A percentile compares a stretch with the other conserved stretches of the same genome.
Evolutionary conservation across 2,797 vertebrate species (phyloP).

Genomic region (Cirrhinus molitorella): DNA sequence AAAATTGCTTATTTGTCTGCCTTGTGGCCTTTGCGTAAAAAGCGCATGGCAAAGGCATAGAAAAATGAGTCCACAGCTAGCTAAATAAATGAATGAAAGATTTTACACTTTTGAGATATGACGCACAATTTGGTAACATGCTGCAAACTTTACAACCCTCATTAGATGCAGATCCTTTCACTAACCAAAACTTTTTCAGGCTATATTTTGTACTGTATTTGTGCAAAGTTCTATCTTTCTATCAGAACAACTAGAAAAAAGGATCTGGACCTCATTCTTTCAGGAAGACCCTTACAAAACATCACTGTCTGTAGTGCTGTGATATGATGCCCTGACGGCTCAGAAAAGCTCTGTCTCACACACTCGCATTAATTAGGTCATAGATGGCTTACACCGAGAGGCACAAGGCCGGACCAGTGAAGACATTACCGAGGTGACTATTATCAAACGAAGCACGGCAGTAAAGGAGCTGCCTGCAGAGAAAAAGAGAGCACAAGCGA

Average conservation of each 20-base stretch:
- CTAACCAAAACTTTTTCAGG: neutral
- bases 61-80: too few species aligned
- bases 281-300: conserved; percentile 14
- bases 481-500: neutral
- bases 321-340: conserved; percentile 13
- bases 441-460: conserved; percentile 70
- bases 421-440: conserved; percentile 36
- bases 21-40: too few species aligned
- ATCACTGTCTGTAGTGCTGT: conserved; percentile 24
- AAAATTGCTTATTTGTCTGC: too few species aligned
- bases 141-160: neutral
- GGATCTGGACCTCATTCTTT: neutral
- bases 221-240: neutral
- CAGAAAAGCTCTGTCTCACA: conserved; percentile 22
- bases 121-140: neutral
- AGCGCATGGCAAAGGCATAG: too few species aligned
- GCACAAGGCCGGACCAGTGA: conserved; percentile 24
- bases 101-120: neutral
- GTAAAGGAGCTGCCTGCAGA: conserved; percentile 45
- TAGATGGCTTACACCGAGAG: conserved; percentile 26
- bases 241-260: neutral
- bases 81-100: too few species aligned
- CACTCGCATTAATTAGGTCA: conserved; percentile 47
- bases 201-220: neutral
- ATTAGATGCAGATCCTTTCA: neutral